phyloP scores from a whole-genome alignment of 1,140 invertebrate species.

The Musca vetustissima region DNA sequence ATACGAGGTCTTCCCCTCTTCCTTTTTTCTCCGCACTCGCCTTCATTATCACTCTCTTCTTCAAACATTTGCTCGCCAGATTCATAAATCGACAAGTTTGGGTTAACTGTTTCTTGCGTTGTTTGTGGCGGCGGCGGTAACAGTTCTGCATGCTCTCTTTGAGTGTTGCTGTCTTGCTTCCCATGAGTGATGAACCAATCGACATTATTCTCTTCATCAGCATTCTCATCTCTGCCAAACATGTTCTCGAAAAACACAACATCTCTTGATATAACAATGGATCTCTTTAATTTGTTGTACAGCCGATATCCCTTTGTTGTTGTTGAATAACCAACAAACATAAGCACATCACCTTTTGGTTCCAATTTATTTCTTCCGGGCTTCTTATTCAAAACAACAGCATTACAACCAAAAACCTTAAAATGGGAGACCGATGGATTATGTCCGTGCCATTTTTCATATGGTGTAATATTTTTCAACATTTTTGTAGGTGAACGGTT shows the following conservation, averaged over 20 bases:
- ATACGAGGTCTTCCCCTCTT: background rate
- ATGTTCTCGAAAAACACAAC: background rate
- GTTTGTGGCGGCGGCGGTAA: too few species aligned
- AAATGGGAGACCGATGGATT: slow-evolving; percentile 33
- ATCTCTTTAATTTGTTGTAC: background rate
- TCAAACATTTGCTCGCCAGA: too few species aligned
- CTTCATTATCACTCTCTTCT: too few species aligned
- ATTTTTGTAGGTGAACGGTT: slow-evolving; percentile 26
- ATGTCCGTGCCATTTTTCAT: background rate
- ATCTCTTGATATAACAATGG: background rate
- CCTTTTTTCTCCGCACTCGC: too few species aligned
- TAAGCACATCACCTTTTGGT: slow-evolving; percentile 21
- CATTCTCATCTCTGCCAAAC: too few species aligned
- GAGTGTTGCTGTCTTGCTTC: too few species aligned
- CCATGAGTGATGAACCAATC: too few species aligned
- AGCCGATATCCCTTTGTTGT: slow-evolving; percentile 7
- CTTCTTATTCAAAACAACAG: slow-evolving; percentile 45
- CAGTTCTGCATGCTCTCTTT: too few species aligned
- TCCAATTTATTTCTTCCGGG: slow-evolving; percentile 27
- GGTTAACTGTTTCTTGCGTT: too few species aligned
- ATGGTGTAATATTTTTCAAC: slow-evolving; percentile 26
- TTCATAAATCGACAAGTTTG: too few species aligned
- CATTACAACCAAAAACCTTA: slow-evolving; percentile 43
- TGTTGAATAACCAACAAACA: background rate
- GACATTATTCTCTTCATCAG: too few species aligned